Evolutionary conservation across 2,888 invertebrate genomes (phyloP).

Genomic region (Emmelina monodactyla): DNA sequence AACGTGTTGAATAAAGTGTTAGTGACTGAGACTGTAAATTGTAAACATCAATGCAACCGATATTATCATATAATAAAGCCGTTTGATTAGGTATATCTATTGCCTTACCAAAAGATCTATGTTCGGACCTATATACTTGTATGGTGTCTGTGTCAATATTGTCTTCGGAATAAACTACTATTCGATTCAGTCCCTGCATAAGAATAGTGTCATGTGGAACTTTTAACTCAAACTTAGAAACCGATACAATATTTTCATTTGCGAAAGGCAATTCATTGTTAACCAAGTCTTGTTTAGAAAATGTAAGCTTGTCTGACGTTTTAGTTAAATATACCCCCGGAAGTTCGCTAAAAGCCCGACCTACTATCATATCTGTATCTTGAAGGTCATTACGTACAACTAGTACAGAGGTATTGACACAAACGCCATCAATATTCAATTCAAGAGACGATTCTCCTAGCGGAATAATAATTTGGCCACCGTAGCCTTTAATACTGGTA

Average conservation of each 20-base stretch:
- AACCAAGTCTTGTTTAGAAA: constrained; percentile 2
- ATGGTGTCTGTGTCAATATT: background rate
- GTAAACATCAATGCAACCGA: background rate
- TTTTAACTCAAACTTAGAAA: background rate
- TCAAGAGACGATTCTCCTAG: constrained; percentile 3
- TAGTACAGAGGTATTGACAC: constrained; percentile 1
- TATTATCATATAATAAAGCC: background rate
- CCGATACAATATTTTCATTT: background rate
- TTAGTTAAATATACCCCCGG: constrained; percentile 6
- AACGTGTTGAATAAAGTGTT: background rate
- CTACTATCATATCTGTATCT: constrained; percentile 7
- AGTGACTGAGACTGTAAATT: background rate
- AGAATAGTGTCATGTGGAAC: background rate
- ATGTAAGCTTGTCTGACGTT: constrained; percentile 1
- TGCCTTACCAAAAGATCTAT: background rate
- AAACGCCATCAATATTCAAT: constrained; percentile 5
- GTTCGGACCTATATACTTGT: background rate
- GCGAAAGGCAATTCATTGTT: constrained; percentile 1
- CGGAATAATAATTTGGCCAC: constrained; percentile 7
- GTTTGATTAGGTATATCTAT: background rate
- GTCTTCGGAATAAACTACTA: background rate
- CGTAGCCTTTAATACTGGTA: constrained; percentile 7
- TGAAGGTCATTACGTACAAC: constrained; percentile 4
- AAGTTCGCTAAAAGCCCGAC: constrained; percentile 6
- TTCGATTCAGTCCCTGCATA: background rate